Percentiles rank a stretch among this genome's conserved stretches.
Evolutionary conservation across 2,113 vertebrate species (phyloP).

Genomic region (Sapajus apella): DNA sequence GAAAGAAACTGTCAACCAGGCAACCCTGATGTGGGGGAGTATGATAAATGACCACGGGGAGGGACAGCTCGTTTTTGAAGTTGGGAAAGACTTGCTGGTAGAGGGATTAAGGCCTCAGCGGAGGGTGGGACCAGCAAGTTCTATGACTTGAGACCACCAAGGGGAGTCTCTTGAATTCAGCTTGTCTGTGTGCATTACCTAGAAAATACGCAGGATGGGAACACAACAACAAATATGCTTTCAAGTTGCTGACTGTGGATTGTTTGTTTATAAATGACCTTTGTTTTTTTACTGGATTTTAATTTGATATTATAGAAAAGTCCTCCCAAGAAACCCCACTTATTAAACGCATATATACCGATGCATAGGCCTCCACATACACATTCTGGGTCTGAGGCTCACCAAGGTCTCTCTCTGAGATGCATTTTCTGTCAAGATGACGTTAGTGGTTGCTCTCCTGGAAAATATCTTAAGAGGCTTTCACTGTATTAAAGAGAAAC

Average conservation of each 20-base stretch:
- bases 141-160: not conserved
- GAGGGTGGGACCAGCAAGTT: not conserved
- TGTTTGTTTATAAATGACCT: not conserved
- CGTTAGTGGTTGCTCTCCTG: not conserved
- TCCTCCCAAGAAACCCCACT: not conserved
- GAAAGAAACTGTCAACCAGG: not conserved
- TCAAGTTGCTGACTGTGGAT: not conserved
- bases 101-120: rapidly evolving
- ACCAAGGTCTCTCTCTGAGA: not conserved
- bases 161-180: not conserved
- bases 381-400: not conserved
- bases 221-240: not conserved
- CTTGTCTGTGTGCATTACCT: not conserved
- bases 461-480: constrained; percentile 15
- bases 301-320: not conserved
- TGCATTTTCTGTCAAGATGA: not conserved
- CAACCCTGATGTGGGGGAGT: not conserved
- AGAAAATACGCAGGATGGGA: rapidly evolving
- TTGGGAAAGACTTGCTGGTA: not conserved
- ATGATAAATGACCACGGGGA: not conserved
- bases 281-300: not conserved
- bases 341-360: not conserved
- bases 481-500: constrained; percentile 19
- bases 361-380: rapidly evolving
- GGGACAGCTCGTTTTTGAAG: not conserved